phyloP scores from a whole-genome alignment of 1,140 invertebrate genomes.

The Venturia canescens region DNA sequence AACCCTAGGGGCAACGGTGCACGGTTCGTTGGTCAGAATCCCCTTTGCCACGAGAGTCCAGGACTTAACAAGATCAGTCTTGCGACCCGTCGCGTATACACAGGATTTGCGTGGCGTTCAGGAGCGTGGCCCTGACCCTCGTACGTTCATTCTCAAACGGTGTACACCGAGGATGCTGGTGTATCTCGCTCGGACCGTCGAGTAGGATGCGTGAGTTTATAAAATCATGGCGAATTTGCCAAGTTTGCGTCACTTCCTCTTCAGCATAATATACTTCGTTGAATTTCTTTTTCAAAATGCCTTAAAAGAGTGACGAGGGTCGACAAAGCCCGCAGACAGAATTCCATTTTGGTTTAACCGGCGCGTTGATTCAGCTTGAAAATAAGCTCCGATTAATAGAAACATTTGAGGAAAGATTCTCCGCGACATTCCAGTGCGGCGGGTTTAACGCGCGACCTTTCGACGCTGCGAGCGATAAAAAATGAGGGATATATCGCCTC shows the following conservation, averaged over 20 bases:
- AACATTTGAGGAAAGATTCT: background rate
- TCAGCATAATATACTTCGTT: background rate
- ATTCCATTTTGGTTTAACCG: no score
- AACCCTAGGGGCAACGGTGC: constrained; percentile 60
- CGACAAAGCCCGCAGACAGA: background rate
- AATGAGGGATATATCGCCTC: constrained; percentile 29
- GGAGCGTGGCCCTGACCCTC: constrained; percentile 30
- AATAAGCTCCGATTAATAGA: background rate
- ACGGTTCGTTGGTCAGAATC: constrained; percentile 72
- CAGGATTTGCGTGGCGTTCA: background rate
- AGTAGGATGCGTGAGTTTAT: constrained; percentile 29
- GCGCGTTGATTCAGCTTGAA: no score
- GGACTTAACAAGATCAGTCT: constrained; percentile 72
- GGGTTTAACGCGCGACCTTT: background rate
- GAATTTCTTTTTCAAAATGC: background rate
- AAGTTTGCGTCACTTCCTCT: background rate
- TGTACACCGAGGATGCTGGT: background rate
- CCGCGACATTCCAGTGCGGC: background rate
- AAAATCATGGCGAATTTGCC: constrained; percentile 4
- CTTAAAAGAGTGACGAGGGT: background rate
- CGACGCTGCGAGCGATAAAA: background rate
- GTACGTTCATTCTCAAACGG: background rate
- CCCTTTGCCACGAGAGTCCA: constrained; percentile 62
- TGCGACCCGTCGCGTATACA: constrained; percentile 57
- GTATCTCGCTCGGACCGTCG: background rate